Conservation (phyloP, 2,888 invertebrate genomes). For the Cyclophora albipunctata region DNA sequence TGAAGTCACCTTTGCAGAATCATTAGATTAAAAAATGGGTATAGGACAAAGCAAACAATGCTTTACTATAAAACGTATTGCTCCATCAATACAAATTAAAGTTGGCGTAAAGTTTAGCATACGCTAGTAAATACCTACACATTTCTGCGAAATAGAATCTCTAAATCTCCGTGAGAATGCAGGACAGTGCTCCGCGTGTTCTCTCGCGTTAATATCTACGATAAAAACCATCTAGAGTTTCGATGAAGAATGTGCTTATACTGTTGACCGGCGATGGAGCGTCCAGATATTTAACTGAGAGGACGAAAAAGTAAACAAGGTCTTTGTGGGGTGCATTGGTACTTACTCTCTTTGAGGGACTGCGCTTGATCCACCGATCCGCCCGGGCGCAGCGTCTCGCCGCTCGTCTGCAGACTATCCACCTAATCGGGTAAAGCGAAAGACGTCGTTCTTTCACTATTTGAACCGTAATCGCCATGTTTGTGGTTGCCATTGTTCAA, state of each 20-base stretch:
- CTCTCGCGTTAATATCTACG: slow-evolving; percentile 44
- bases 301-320: slow-evolving; percentile 50
- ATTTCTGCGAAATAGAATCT: slow-evolving; percentile 33
- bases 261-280: slow-evolving; percentile 51
- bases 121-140: background rate
- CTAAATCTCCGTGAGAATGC: slow-evolving; percentile 46
- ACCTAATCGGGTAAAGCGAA: slow-evolving; percentile 43
- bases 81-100: too few relatives aligned
- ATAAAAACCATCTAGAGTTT: slow-evolving; percentile 41
- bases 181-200: slow-evolving; percentile 43
- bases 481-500: background rate
- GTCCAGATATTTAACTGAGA: slow-evolving; percentile 51
- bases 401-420: slow-evolving; percentile 13
- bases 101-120: too few relatives aligned
- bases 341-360: slow-evolving; percentile 26
- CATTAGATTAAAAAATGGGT: too few relatives aligned
- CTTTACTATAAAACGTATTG: too few relatives aligned
- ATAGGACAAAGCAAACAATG: too few relatives aligned
- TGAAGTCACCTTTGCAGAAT: too few relatives aligned
- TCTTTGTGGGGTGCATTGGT: slow-evolving; percentile 33
- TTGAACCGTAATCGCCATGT: slow-evolving; percentile 23
- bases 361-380: slow-evolving; percentile 23
- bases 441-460: slow-evolving; percentile 35
- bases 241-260: slow-evolving; percentile 35
- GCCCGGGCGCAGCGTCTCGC: slow-evolving; percentile 16